A percentile compares a stretch with the other conserved stretches of the same genome.
These are phyloP conservation scores for Apis cerana DNA, from an alignment of 1,140 invertebrate genomes.

Conservation along the genomic window DNA sequence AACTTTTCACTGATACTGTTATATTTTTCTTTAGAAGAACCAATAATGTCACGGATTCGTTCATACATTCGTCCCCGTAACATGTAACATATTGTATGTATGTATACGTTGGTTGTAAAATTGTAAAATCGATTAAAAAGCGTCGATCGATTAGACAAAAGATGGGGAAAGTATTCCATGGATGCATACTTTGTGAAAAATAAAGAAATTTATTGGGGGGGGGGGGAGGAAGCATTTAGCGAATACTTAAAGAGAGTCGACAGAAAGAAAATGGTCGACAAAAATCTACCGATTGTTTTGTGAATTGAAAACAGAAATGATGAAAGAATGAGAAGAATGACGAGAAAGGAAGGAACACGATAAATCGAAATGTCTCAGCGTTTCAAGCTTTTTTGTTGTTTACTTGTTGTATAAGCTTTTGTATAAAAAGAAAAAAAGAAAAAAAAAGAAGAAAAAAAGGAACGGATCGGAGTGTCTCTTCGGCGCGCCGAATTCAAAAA, in stretches of 20 bases:
- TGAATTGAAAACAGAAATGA: background rate
- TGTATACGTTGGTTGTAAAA: background rate
- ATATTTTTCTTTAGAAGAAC: background rate
- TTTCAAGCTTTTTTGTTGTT: slow-evolving; percentile 46
- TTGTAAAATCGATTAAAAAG: background rate
- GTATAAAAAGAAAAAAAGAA: slow-evolving; percentile 2
- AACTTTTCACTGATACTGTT: background rate
- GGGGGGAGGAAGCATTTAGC: no score
- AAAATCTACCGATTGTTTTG: no score
- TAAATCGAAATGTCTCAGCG: slow-evolving; percentile 12
- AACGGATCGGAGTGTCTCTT: slow-evolving; percentile 46
- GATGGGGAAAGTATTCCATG: background rate
- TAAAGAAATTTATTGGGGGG: no score
- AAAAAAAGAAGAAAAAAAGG: no score
- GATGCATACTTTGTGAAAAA: background rate
- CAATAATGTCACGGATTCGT: background rate
- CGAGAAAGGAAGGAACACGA: background rate
- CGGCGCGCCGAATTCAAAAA: slow-evolving; percentile 48
- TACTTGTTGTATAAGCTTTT: slow-evolving; percentile 48
- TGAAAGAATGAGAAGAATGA: background rate
- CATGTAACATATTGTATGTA: background rate
- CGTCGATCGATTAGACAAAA: background rate
- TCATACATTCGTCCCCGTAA: background rate
- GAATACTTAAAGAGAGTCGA: no score
- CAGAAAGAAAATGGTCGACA: no score